Base-by-base conservation (phyloP, 2,888 invertebrate genomes). In the Tipula confusa region DNA sequence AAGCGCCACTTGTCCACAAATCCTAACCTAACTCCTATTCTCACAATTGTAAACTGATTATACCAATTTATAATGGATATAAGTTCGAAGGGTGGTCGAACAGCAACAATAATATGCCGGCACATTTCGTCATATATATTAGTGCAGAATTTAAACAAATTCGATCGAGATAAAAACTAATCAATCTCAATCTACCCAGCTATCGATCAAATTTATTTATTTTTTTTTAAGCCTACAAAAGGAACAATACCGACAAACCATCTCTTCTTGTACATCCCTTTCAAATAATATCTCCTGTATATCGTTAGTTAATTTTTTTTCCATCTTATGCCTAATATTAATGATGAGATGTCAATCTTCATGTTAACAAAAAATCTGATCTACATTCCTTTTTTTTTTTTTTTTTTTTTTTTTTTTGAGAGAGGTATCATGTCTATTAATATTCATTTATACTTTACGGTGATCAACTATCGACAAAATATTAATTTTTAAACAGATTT, bases 291-390 rank as follows among this genome's bases (percentile, higher is more conserved):
- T 38, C 38, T 38, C 38, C 1, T 13, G 9, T 38, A 13, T 38
- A 18, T 48, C 18, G 48, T 48, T 48, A n/a, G n/a, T 48, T 64
- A 7, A 1, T 64, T 64, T 18, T 64, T 64, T 18, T 64, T 18
- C 18, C n/a, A n/a, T n/a, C n/a, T n/a, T n/a, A n/a, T n/a, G n/a
- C n/a, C n/a, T 24, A 64, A 64, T 64, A 64, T 64, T 64, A 64
- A 64, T 64, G 64, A 64, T 24, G 64, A 64, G 64, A 64, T 64
- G 64, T 64, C 64, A 64, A 64, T 64, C 64, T 64, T 64, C 9
- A 64, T 64, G 64, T 64, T 64, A 64, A 24, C 64, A 18, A 24
- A 18, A 38, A 15, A 64, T 64, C 11, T 64, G 64, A 64, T 64
- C 64, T 64, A 64, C 18, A 64, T 64, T 64, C 24, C 64, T 64